Percentiles rank a stretch among this genome's conserved stretches.
These are phyloP conservation scores for Aegotheles bennettii DNA, from an alignment of 2,113 vertebrate species.

Conservation along the genomic window DNA sequence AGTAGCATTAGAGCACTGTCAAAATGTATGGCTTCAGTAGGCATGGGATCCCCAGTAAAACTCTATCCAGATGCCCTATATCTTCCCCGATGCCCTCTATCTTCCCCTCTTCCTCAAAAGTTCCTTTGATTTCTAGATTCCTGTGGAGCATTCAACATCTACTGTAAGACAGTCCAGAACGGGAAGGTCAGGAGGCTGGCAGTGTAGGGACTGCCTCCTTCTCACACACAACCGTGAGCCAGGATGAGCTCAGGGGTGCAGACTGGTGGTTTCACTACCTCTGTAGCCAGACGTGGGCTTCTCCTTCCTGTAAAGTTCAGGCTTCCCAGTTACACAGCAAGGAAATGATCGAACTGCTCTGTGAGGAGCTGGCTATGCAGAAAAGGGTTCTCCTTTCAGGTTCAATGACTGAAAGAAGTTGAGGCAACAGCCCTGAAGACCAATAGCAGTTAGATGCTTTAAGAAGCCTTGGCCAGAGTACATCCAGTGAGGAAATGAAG, in stretches of 20 bases:
- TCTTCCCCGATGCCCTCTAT: too few relatives aligned
- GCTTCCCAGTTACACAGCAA: not conserved
- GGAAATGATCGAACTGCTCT: not conserved
- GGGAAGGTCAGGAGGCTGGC: not conserved
- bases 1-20: not conserved
- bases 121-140: not conserved
- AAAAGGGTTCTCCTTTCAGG: not conserved
- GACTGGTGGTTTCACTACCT: not conserved
- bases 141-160: not conserved
- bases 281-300: not conserved
- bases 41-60: not conserved
- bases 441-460: not conserved
- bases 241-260: not conserved
- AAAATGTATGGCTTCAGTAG: not conserved
- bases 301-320: not conserved
- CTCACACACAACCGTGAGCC: fast-evolving
- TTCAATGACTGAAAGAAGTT: not conserved
- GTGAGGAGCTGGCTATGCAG: not conserved
- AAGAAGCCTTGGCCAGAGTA: not conserved
- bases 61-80: not conserved
- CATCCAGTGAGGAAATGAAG: not conserved
- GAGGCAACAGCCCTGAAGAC: not conserved
- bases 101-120: not conserved
- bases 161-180: not conserved
- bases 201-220: not conserved